Evolutionary conservation across 2,888 invertebrate species (phyloP).

Genomic region (Ganaspis brasiliensis): DNA sequence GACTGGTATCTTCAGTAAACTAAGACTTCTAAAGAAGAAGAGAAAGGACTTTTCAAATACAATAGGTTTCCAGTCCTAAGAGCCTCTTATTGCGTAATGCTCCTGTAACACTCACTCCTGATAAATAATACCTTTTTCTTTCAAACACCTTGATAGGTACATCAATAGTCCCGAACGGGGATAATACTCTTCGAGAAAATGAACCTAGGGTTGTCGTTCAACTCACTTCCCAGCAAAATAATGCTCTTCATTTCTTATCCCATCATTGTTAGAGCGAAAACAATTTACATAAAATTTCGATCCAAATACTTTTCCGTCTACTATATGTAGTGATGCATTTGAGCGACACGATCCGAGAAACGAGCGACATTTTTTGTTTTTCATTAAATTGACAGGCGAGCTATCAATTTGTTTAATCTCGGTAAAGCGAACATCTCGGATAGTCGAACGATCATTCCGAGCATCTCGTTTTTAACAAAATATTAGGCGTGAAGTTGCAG

Average conservation of each 20-base stretch:
- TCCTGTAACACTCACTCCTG: constrained; percentile 32
- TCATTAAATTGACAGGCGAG: too few species aligned
- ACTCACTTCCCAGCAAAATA: constrained; percentile 4
- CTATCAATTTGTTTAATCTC: too few species aligned
- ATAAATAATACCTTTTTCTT: constrained; percentile 35
- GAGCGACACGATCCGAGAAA: too few species aligned
- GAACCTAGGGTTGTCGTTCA: constrained; percentile 10
- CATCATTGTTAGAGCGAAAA: constrained; percentile 4
- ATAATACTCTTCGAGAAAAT: constrained; percentile 3
- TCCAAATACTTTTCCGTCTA: background rate
- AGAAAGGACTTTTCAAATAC: constrained; percentile 37
- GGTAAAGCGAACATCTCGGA: too few species aligned
- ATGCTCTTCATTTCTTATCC: constrained; percentile 10
- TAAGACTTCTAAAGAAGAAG: constrained; percentile 24
- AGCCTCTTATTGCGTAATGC: constrained; percentile 41
- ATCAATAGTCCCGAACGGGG: constrained; percentile 29
- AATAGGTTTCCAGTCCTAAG: constrained; percentile 36
- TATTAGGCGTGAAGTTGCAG: too few species aligned
- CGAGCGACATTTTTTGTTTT: too few species aligned
- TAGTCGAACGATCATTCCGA: too few species aligned
- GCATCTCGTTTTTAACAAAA: too few species aligned
- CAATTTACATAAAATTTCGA: constrained; percentile 1
- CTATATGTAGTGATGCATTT: too few species aligned
- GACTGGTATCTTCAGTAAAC: constrained; percentile 32
- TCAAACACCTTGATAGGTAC: constrained; percentile 30